phyloP scores from a whole-genome alignment of 2,797 vertebrate genomes.

The Gymnoscopelus braueri region DNA sequence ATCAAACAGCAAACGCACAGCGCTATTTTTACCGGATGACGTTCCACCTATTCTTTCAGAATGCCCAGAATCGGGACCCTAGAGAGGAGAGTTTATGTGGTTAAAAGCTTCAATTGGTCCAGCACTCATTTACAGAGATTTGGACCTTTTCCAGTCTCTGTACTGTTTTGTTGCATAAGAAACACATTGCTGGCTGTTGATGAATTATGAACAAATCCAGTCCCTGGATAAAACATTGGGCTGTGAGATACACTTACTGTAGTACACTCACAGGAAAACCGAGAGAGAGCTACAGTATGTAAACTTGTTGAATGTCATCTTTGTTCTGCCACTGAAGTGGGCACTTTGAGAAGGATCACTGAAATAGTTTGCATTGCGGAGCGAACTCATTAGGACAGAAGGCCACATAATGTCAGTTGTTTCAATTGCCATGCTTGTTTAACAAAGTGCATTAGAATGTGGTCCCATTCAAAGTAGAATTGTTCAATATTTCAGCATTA shows the following conservation, averaged over 20 bases:
- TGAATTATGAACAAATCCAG: conserved; percentile 4
- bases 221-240: not conserved
- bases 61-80: no score
- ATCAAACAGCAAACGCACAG: no score
- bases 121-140: no score
- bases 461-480: not conserved
- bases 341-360: conserved; percentile 35
- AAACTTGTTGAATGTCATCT: conserved; percentile 63
- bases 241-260: no score
- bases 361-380: conserved; percentile 57
- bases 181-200: conserved; percentile 16
- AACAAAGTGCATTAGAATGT: not conserved
- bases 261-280: conserved; percentile 31
- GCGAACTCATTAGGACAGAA: conserved; percentile 17
- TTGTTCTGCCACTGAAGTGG: conserved; percentile 56
- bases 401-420: conserved; percentile 16
- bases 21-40: no score
- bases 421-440: conserved; percentile 20
- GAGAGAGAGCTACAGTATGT: conserved; percentile 21
- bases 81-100: no score
- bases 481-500: not conserved
- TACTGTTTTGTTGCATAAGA: conserved; percentile 16
- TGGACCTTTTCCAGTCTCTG: no score
- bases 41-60: no score
- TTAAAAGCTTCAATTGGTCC: no score